phyloP scores from a whole-genome alignment of 2,797 vertebrate species.

The Eutrigla gurnardus region DNA sequence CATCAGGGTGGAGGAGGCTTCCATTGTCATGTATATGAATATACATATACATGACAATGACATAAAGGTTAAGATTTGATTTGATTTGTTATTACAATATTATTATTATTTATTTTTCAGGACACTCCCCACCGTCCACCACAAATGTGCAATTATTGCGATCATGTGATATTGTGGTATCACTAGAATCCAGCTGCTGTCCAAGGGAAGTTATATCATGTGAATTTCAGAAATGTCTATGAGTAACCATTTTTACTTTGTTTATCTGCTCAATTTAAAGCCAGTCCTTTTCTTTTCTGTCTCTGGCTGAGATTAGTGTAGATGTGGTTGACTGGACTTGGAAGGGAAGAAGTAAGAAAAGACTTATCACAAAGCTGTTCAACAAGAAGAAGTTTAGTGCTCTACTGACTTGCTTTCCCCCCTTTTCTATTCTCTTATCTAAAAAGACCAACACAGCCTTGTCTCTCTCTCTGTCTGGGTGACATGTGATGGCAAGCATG shows the following conservation, averaged over 20 bases:
- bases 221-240: constrained; percentile 3
- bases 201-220: background rate
- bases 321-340: constrained; percentile 41
- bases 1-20: too few relatives aligned
- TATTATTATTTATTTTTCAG: background rate
- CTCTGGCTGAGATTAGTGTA: constrained; percentile 31
- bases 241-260: constrained; percentile 35
- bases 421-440: background rate
- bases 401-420: background rate
- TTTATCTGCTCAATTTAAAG: constrained; percentile 43
- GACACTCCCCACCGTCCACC: too few relatives aligned
- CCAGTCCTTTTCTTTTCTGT: constrained; percentile 9
- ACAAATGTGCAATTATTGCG: background rate
- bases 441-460: constrained; percentile 5
- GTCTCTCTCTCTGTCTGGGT: background rate
- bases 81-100: too few relatives aligned
- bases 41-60: too few relatives aligned
- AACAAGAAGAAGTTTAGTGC: constrained; percentile 22
- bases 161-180: background rate
- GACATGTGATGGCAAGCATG: constrained; percentile 6
- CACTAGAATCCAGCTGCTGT: background rate
- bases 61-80: too few relatives aligned
- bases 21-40: too few relatives aligned
- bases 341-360: constrained; percentile 24
- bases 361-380: constrained; percentile 46